Conservation (phyloP, 2,113 vertebrate genomes). For the Dolichotis patagonum region DNA sequence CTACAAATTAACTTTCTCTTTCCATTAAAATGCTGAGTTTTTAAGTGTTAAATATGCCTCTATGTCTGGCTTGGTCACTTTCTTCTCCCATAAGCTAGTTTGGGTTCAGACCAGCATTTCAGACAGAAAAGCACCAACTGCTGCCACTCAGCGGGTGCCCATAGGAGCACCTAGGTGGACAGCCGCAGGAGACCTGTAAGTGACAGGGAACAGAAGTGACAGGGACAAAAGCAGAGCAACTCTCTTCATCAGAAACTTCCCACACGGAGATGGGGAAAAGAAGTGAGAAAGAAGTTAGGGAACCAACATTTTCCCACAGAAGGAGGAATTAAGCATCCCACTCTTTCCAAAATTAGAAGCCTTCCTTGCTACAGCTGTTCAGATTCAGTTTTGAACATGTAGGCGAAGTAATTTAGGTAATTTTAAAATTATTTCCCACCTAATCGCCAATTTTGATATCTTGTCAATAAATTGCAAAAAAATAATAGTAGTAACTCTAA, state of each 20-base stretch:
- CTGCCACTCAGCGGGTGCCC: not conserved
- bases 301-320: not conserved
- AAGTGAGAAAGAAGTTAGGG: not conserved
- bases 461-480: conserved; percentile 39
- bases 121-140: not conserved
- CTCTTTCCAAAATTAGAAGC: conserved; percentile 53
- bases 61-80: not conserved
- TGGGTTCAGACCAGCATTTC: not conserved
- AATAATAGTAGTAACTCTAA: conserved; percentile 26
- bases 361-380: conserved; percentile 27
- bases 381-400: conserved; percentile 26
- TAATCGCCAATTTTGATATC: conserved; percentile 31
- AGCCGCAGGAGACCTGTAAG: not conserved
- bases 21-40: not conserved
- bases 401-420: conserved; percentile 19
- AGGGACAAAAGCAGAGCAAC: not conserved
- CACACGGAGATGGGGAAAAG: not conserved
- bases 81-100: not conserved
- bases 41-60: not conserved
- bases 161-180: not conserved
- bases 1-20: conserved; percentile 26
- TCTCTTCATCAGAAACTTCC: not conserved
- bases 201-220: not conserved
- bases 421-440: conserved; percentile 59
- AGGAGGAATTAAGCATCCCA: conserved; percentile 32